Conservation (phyloP, 2,113 vertebrate genomes). For the Illadopsis cleaveri region DNA sequence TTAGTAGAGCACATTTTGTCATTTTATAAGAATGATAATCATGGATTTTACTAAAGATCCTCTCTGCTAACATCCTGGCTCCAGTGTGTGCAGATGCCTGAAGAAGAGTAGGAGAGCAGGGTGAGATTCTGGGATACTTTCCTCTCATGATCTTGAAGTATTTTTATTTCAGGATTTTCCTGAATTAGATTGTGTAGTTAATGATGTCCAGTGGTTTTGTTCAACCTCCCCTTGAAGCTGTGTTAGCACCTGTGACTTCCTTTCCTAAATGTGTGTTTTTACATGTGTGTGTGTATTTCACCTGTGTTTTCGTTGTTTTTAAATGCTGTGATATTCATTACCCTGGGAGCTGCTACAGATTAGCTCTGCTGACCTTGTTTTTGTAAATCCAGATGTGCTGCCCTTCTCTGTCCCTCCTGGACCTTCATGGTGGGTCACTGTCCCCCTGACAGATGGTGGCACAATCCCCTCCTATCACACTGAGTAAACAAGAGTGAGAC, state of each 20-base stretch:
- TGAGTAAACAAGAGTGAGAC: neutral
- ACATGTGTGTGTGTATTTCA: neutral
- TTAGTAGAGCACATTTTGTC: neutral
- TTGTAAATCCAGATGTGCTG: neutral
- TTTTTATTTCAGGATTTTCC: conserved; percentile 1
- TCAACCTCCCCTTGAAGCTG: neutral
- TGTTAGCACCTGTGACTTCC: neutral
- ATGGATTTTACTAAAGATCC: neutral
- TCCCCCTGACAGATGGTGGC: neutral
- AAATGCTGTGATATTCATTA: neutral
- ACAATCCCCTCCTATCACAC: neutral
- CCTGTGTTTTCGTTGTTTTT: neutral
- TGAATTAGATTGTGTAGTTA: neutral
- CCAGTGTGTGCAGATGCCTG: neutral
- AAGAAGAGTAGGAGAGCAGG: neutral
- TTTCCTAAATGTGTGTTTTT: neutral
- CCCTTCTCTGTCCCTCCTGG: neutral
- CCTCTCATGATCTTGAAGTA: neutral
- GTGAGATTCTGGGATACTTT: neutral
- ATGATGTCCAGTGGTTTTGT: neutral
- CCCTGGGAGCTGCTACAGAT: neutral
- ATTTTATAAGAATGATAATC: neutral
- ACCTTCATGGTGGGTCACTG: neutral
- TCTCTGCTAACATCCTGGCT: neutral
- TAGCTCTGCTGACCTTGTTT: neutral